These are phyloP conservation scores for Drosophila arawakana DNA, from an alignment of 1,140 invertebrate genomes.

Conservation along the genomic window DNA sequence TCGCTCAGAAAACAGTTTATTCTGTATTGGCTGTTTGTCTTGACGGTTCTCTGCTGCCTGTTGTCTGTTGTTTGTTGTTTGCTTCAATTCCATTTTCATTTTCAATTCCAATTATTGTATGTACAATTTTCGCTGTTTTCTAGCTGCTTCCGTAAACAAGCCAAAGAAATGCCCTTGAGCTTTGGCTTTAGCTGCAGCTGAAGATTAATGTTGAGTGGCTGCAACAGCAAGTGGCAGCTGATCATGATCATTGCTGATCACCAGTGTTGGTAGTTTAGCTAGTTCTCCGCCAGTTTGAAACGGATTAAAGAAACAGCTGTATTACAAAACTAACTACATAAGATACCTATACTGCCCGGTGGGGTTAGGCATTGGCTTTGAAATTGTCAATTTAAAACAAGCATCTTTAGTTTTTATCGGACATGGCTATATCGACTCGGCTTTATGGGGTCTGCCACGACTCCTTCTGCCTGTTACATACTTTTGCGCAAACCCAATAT, in stretches of 20 bases:
- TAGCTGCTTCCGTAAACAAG: constrained; percentile 46
- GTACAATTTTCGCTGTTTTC: constrained; percentile 42
- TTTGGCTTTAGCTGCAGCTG: background rate
- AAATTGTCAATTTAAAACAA: no score
- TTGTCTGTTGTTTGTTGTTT: constrained; percentile 14
- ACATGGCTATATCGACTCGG: no score
- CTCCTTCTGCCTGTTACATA: no score
- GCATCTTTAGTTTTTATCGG: no score
- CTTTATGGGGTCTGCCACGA: no score
- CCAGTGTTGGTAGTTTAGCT: no score
- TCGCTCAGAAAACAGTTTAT: constrained; percentile 54
- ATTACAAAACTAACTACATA: no score
- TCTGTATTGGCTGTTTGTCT: background rate
- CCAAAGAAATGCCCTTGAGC: constrained; percentile 34
- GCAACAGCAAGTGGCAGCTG: constrained; percentile 21
- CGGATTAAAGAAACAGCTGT: no score
- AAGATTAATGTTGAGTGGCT: constrained; percentile 36
- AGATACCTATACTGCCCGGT: no score
- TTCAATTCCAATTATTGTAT: constrained; percentile 48
- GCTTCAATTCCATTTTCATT: background rate
- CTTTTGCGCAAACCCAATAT: no score
- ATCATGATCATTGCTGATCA: constrained; percentile 6
- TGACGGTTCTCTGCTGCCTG: constrained; percentile 9
- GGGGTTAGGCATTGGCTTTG: no score
- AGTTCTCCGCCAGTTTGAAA: no score